phyloP scores from a whole-genome alignment of 37 sponge, comb jelly and placozoan species.

The Spongilla lacustris region DNA sequence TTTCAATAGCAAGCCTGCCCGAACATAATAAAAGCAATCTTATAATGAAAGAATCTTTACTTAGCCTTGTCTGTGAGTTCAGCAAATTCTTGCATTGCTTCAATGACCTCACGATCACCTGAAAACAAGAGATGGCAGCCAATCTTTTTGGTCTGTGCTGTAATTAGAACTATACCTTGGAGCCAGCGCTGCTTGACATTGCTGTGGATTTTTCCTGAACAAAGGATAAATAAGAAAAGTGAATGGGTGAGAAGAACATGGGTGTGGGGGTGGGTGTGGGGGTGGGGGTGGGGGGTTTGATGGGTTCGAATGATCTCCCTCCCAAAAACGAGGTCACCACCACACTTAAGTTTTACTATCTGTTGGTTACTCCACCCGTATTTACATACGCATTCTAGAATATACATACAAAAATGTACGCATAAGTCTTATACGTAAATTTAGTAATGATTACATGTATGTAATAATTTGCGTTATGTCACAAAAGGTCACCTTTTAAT shows the following conservation, averaged over 20 bases:
- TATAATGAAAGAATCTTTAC: conserved; percentile 4
- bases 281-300: not conserved
- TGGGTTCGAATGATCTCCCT: too few relatives aligned
- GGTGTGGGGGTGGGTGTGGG: not conserved
- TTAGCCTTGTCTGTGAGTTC: conserved; percentile 63
- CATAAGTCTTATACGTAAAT: too few relatives aligned
- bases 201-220: conserved; percentile 83
- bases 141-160: not conserved
- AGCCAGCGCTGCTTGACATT: conserved; percentile 78
- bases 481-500: too few relatives aligned
- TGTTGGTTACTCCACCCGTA: too few relatives aligned
- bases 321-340: too few relatives aligned
- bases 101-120: conserved; percentile 73
- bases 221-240: not conserved
- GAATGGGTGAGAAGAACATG: not conserved
- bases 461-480: too few relatives aligned
- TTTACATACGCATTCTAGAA: too few relatives aligned
- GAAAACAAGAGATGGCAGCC: not conserved
- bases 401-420: too few relatives aligned
- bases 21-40: not conserved
- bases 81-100: conserved; percentile 85
- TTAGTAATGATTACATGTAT: too few relatives aligned
- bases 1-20: conserved; percentile 65
- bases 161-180: conserved; percentile 33
- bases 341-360: too few relatives aligned